Evolutionary conservation across 2,113 vertebrate species (phyloP), one percentile per base, ranked within the genome.

Genomic region (Sprattus sprattus): DNA sequence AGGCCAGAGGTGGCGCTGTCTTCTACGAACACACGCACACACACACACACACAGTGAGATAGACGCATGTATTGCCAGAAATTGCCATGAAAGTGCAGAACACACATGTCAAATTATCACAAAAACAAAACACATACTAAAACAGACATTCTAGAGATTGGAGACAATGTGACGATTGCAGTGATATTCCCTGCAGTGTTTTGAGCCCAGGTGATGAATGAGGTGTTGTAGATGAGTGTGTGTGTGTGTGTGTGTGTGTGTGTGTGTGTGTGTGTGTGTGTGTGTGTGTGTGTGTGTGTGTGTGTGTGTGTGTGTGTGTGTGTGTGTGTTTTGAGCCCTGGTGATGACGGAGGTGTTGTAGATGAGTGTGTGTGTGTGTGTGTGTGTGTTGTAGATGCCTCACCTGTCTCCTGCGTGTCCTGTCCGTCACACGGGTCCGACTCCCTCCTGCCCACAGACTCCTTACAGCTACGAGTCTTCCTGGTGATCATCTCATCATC

Each of bases 401-500:
- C 91, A 98, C 97, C 97, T 90, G 94, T 88, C 88, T 98, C 97
- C 88, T 98, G 97, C 78, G 97, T 97, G 84, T 98, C 97, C 4
- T 96, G 94, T 83, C 94, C 91, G 86, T 99, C 98, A 39, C 94
- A 96, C 71, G 96, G 96, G 91, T 99, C 98, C 0, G 96, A 97
- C 45, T 97, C 96, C 15, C 97, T 99, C 82, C 97, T 95, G 88
- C 94, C 94, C 39, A 97, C 92, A 87, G 92, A 94, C 75, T 99
- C 98, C 87, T 97, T 99, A 86, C 94, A 95, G 87, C 94, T 96
- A 89, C 95, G 96, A 15, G 94, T 95, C 90, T 99, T 99, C 13
- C 97, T 95, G 67, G 95, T 95, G 57, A 91, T 92, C 96, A 96
- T 98, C 92, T 99, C 98, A 0, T 99, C 98, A 49, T 99, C 98